Base-by-base conservation (phyloP, 2,113 vertebrate genomes). In the Nyctereutes procyonoides region DNA sequence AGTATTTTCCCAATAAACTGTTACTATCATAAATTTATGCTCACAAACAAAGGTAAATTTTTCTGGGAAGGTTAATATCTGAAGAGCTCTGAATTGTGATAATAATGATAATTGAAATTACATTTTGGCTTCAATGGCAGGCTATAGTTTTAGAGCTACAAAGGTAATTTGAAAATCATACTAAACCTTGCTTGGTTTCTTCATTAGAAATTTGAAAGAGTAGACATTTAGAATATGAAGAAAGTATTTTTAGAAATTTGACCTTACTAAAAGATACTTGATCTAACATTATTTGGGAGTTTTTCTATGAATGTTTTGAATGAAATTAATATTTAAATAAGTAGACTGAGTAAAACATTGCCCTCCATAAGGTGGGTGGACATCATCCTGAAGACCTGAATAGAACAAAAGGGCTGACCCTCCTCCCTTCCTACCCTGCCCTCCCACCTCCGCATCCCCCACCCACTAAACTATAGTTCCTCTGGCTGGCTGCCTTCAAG, bases 211-310 rank as follows among this genome's bases (percentile, higher is more conserved):
- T 62, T 69, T 85, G 69, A 55, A 90, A 84, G 22, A 93, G 30
- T 73, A 94, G 91, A 94, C 5, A 55, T 90, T 89, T 71, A 90
- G 87, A 63, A 73, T 80, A 56, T 56, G 43, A 85, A 90, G 43
- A 85, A 90, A 83, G 69, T 69, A 62, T 51, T 82, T 88, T 91
- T 88, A 53, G 60, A 76, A 88, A 67, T n/a, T 77, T 93, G 53
- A n/a, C 19, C 17, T 80, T 71, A 62, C 48, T 60, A n/a, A 67
- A 55, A 87, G 24, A 67, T 96, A 43, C 24, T 81, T 93, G 43
- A 58, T 82, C 90, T 83, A 83, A 73, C 53, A 58, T 82, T 92
- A 83, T 84, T 73, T 82, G 55, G 28, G 3, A 0, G 35, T 82
- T 51, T 88, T 84, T 84, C 38, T 69, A 13, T 88, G 69, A 63